Conservation (phyloP, 2,888 invertebrate species). For the Phytoseiulus persimilis region DNA sequence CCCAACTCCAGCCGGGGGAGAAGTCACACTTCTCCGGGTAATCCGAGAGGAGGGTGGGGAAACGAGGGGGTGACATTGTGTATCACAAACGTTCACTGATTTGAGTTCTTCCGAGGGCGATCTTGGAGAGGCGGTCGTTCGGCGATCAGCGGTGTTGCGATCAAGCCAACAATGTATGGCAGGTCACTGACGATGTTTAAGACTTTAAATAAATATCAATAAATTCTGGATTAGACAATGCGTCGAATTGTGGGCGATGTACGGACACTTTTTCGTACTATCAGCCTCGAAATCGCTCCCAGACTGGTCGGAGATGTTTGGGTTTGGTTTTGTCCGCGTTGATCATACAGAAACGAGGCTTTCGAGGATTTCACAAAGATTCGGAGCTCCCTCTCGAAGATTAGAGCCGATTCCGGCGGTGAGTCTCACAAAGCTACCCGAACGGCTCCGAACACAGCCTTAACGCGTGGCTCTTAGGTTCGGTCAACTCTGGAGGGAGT, state of each 20-base stretch:
- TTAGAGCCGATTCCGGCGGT: background rate
- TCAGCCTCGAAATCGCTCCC: background rate
- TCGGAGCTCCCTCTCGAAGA: background rate
- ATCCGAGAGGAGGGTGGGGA: background rate
- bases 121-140: background rate
- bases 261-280: background rate
- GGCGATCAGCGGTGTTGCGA: background rate
- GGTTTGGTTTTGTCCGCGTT: background rate
- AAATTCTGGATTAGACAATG: constrained; percentile 35
- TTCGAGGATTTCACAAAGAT: background rate
- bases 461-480: background rate
- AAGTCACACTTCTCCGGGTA: too few species aligned
- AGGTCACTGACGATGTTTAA: constrained; percentile 7
- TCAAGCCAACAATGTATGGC: background rate
- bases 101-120: background rate
- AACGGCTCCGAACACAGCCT: background rate
- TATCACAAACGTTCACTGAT: background rate
- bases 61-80: background rate
- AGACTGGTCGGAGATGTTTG: constrained; percentile 5
- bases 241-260: background rate
- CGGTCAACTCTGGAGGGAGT: too few species aligned
- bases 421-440: background rate
- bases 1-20: too few species aligned
- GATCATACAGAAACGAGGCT: background rate
- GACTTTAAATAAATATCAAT: constrained; percentile 38